Evolutionary conservation across 2,888 invertebrate species (phyloP).

Genomic region (Drosophila trichaetosa): DNA sequence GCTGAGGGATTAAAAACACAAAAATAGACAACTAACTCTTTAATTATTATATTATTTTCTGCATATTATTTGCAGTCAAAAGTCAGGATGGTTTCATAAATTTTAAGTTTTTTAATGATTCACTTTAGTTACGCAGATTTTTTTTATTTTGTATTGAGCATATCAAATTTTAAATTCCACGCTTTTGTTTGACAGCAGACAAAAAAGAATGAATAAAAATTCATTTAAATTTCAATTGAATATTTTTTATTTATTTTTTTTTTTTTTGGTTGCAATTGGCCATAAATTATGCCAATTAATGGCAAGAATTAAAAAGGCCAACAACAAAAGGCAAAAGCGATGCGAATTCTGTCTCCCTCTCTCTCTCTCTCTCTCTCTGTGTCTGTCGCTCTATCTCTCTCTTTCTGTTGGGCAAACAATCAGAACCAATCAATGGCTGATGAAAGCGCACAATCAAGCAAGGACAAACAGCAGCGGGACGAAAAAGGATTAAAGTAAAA

Average conservation of each 20-base stretch:
- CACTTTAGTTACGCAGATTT: background rate
- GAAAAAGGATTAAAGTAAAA: conserved; percentile 82
- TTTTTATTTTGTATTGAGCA: background rate
- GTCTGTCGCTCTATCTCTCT: background rate
- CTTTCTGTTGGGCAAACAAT: conserved; percentile 54
- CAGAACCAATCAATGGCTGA: conserved; percentile 73
- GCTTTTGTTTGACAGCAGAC: conserved; percentile 13
- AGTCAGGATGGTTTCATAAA: background rate
- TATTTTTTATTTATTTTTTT: conserved; percentile 7
- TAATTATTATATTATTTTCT: background rate
- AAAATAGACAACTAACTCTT: too few species aligned
- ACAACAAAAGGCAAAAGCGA: conserved; percentile 40
- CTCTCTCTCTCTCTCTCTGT: background rate
- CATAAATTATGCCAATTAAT: conserved; percentile 77
- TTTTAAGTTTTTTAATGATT: background rate
- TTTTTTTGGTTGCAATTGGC: conserved; percentile 30
- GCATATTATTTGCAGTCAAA: background rate
- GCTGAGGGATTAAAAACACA: fast-evolving
- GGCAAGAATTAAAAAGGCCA: conserved; percentile 64
- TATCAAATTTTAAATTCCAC: conserved; percentile 21
- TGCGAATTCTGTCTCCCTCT: background rate
- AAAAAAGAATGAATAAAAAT: conserved; percentile 6
- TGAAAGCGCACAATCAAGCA: conserved; percentile 70
- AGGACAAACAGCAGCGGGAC: conserved; percentile 44
- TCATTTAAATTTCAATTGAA: conserved; percentile 40